Percentiles rank a stretch among this genome's conserved stretches.
These are phyloP conservation scores for Anableps anableps DNA, from an alignment of 2,797 vertebrate species.

Conservation along the genomic window DNA sequence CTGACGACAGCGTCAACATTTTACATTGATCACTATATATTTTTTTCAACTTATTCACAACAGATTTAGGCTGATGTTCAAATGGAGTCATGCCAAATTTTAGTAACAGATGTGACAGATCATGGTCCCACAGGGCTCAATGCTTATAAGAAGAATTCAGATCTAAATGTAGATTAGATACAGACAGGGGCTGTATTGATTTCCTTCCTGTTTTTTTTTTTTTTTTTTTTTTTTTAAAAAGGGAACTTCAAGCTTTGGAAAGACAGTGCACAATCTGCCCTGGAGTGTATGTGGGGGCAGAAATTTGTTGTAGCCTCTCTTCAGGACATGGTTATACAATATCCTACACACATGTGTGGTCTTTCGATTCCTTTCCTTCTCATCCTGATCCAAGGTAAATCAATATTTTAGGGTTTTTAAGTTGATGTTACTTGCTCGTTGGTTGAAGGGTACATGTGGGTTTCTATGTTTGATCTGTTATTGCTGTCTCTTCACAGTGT, in stretches of 20 bases:
- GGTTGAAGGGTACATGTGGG: constrained; percentile 5
- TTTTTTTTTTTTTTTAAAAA: constrained; percentile 9
- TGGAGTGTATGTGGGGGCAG: constrained; percentile 12
- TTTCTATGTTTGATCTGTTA: constrained; percentile 18
- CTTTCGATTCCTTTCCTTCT: constrained; percentile 53
- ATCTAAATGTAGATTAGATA: too few species aligned
- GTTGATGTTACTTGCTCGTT: constrained; percentile 32
- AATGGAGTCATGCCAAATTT: neutral
- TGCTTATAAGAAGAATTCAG: neutral
- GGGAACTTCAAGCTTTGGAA: constrained; percentile 37
- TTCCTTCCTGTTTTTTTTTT: constrained; percentile 49
- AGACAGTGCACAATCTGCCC: neutral
- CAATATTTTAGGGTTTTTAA: constrained; percentile 40
- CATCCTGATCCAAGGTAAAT: constrained; percentile 66
- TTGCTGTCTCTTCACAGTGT: constrained; percentile 40
- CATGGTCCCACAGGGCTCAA: neutral
- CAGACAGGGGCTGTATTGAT: constrained; percentile 15
- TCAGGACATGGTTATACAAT: constrained; percentile 44
- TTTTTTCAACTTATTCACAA: neutral
- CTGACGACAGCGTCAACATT: neutral
- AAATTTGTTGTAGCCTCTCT: constrained; percentile 35
- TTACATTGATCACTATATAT: neutral
- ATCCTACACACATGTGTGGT: constrained; percentile 63
- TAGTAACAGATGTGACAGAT: neutral
- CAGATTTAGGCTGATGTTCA: neutral